A percentile compares a stretch with the other conserved stretches of the same genome.
Conservation (phyloP, 2,888 invertebrate species). For the Callosobruchus maculatus region DNA sequence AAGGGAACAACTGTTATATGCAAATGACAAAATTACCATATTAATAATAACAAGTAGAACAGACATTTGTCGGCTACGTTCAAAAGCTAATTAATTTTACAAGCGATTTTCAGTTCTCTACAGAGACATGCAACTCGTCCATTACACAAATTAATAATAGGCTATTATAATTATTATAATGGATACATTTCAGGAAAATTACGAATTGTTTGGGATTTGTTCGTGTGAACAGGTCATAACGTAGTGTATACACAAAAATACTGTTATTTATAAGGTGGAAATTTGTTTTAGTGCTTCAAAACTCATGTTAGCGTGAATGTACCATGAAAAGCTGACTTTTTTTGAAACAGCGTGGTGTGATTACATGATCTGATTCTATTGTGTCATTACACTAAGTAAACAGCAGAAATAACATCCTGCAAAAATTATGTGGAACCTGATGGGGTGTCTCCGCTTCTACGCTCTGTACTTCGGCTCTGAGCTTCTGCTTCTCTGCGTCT, state of each 20-base stretch:
- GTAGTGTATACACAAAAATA: slow-evolving; percentile 7
- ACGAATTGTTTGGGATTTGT: slow-evolving; percentile 22
- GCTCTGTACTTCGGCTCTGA: no score
- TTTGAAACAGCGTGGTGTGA: no score
- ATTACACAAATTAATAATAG: slow-evolving; percentile 22
- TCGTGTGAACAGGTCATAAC: slow-evolving; percentile 19
- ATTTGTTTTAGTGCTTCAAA: background rate
- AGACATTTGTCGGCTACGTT: background rate
- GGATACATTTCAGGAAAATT: slow-evolving; percentile 27
- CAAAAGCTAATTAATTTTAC: background rate
- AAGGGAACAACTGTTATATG: background rate
- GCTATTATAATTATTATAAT: slow-evolving; percentile 30
- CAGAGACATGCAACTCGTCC: slow-evolving; percentile 14
- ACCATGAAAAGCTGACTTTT: no score
- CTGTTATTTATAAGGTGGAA: background rate
- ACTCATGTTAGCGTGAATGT: background rate
- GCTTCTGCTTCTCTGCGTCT: no score
- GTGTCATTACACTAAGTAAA: no score
- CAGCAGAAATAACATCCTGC: no score
- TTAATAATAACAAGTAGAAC: background rate
- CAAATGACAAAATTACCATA: background rate
- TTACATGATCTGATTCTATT: no score
- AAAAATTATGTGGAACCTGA: no score
- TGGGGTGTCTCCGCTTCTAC: no score
- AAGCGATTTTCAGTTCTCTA: background rate